Base-by-base conservation (phyloP, 2,113 vertebrate species). In the Connochaetes taurinus region DNA sequence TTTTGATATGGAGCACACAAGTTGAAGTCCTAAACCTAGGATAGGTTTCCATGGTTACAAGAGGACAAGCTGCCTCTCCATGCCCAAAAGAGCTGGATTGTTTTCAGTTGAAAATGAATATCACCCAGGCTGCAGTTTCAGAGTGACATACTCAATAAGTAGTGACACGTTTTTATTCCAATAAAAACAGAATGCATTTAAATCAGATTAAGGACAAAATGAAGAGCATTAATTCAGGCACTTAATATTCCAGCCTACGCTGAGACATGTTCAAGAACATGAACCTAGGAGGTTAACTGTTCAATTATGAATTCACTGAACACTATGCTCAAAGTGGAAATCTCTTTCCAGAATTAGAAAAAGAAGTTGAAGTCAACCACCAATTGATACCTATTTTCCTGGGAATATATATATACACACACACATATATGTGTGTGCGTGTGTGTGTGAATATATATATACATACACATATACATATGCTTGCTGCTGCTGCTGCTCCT, bases 11-110 rank as follows among this genome's bases (percentile, higher is more conserved):
- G 87, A 97, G 17, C 31, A 88, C 4, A 60, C 74, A 96, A 76
- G 31, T 91, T 97, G 94, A 98, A 98, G 97, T 52, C n/a, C 96
- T 67, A 84, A 97, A 93, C 90, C 95, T 96, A 58, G 45, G 21
- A 62, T 86, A 98, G n/a, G 92, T 99, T 97, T 98, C 98, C 98
- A 99, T 99, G 98, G 98, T 98, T 98, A 99, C 98, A 93, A 57
- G 86, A 95, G 81, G 91, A 92, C 95, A 97, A 96, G 87, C 62
- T 90, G 88, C 87, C 93, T 90, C 93, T 98, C 97, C 97, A 94
- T 97, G 82, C 95, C 92, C 31, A 97, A 62, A 98, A 98, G 92
- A 98, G 91, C 95, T 74, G 43, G 43, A 90, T 94, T 97, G 91
- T 96, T 98, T 98, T 95, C 89, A 97, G 92, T 74, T 97, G 94